Base-by-base conservation (phyloP, 2,797 vertebrate species). In the Sebastolobus alascanus region DNA sequence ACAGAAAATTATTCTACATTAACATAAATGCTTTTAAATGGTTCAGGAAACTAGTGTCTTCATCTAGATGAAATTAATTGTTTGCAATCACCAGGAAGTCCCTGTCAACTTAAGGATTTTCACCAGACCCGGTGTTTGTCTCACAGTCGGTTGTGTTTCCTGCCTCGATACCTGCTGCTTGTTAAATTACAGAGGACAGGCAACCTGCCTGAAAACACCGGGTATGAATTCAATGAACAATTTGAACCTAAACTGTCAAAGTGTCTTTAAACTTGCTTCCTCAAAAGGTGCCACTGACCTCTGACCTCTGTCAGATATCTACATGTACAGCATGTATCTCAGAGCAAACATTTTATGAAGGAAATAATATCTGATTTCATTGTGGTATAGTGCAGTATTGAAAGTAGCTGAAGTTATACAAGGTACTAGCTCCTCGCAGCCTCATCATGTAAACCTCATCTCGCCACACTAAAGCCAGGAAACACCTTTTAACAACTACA, bases 181-280 rank as follows among this genome's bases (percentile, higher is more conserved):
- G 75, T 64, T 63, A 78, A 82, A 82, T 79, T 73, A 60, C 54
- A 77, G 59, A 66, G 43, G 22, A 76, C 4, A 31, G 75, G 73
- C 65, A 25, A 73, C 55, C 12, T 20, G 29, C 1, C 16, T 11
- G 54, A 43, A 31, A 54, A 75, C 33, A 75, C 2, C 4, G 1
- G 3, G 27, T 3, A 3, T 52, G 16, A 54, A 67, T 77, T 40
- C 73, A 55, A 35, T 8, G 38, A 68, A 72, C 66, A 14, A 71
- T 71, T 1, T 63, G 11, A 68, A 79, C 66, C 54, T 14, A 58
- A 70, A 69, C 73, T 50, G 59, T 55, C 16, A 59, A 61, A 65
- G 43, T 25, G 74, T 40, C 61, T 70, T 76, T 40, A 20, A 61
- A 33, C 13, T 11, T n/a, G 5, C 27, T 8, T 55, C 40, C 2